Percentiles rank a stretch among this genome's conserved stretches.
Evolutionary conservation across 2,113 vertebrate genomes (phyloP).

Genomic region (Carlito syrichta): DNA sequence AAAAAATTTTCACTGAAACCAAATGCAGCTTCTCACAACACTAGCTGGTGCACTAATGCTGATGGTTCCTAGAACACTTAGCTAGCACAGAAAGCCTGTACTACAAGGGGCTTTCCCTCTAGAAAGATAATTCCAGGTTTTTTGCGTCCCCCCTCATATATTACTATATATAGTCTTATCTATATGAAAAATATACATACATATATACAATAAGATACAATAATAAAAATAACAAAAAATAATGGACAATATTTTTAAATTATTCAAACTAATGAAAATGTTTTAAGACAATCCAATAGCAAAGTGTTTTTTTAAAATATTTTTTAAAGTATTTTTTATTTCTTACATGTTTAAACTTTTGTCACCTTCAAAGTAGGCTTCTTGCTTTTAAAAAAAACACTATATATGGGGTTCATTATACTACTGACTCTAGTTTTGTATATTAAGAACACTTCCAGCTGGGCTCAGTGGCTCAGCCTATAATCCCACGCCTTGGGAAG

Average conservation of each 20-base stretch:
- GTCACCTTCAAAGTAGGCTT: too few species aligned
- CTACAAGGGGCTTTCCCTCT: too few species aligned
- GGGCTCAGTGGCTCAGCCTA: too few species aligned
- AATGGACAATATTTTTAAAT: background rate
- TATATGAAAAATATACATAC: background rate
- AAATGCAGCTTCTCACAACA: too few species aligned
- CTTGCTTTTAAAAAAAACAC: background rate
- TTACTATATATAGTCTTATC: background rate
- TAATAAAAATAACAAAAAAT: background rate
- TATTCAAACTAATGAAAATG: background rate
- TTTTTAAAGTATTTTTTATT: background rate
- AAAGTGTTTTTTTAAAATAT: background rate
- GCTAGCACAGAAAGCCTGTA: too few species aligned
- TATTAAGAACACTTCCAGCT: background rate
- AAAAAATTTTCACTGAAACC: too few species aligned
- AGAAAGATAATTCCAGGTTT: too few species aligned
- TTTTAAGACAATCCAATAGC: background rate
- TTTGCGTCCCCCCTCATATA: too few species aligned
- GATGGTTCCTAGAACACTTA: too few species aligned
- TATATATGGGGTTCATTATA: background rate
- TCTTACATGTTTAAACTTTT: too few species aligned
- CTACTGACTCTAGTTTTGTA: background rate
- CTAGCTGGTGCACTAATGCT: too few species aligned
- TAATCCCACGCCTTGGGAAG: too few species aligned
- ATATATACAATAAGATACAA: background rate